These are phyloP conservation scores for Cariama cristata DNA, from an alignment of 2,113 vertebrate genomes.

Conservation along the genomic window DNA sequence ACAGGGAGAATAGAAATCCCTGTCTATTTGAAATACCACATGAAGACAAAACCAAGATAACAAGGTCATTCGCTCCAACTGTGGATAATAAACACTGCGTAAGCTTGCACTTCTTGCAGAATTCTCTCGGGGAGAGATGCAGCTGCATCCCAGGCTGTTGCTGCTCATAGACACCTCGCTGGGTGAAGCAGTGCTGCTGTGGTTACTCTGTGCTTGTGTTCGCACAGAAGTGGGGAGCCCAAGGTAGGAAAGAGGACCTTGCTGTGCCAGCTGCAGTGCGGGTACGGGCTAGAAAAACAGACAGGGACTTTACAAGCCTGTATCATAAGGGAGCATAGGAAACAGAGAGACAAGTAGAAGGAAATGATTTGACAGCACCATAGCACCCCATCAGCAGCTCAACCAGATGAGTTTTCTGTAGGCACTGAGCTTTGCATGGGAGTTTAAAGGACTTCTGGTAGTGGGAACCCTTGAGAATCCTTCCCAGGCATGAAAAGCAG, in stretches of 20 bases:
- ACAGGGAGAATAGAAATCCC: not conserved
- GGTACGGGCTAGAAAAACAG: accelerated
- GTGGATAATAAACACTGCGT: not conserved
- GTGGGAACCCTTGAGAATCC: not conserved
- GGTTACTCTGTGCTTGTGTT: not conserved
- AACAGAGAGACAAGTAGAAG: not conserved
- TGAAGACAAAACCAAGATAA: not conserved
- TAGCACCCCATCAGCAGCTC: too few species aligned
- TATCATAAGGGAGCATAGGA: not conserved
- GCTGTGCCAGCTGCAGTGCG: not conserved
- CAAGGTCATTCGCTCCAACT: not conserved
- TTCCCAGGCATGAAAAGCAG: not conserved
- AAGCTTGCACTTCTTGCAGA: not conserved
- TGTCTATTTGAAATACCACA: not conserved
- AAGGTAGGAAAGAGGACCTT: not conserved
- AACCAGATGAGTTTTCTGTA: not conserved
- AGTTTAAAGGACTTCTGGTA: not conserved
- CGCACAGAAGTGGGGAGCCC: too few species aligned
- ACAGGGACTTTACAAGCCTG: not conserved
- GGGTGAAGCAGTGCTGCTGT: not conserved
- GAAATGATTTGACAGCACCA: not conserved
- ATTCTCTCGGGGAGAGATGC: not conserved
- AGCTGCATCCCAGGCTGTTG: not conserved
- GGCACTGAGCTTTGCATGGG: not conserved
- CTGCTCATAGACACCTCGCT: not conserved